Evolutionary conservation across 2,113 vertebrate genomes (phyloP).

Genomic region (Atherinomorus stipes): DNA sequence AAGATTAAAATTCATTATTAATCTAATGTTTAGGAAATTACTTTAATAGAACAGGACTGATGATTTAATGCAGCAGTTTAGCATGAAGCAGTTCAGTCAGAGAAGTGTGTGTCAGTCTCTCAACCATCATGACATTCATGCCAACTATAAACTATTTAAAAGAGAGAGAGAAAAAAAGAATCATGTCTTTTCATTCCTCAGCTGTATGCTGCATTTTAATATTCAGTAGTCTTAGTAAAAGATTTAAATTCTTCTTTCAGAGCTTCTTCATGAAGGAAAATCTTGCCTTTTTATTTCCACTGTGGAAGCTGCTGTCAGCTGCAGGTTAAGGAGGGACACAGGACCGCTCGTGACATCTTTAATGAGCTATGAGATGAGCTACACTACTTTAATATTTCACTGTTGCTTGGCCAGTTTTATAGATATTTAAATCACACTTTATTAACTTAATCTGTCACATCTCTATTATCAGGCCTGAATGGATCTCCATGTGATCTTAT

Average conservation of each 20-base stretch:
- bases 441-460: not conserved
- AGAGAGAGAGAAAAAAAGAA: too few species aligned
- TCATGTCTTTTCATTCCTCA: not conserved
- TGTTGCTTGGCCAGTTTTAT: constrained; percentile 31
- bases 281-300: constrained; percentile 7
- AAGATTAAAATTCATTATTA: not conserved
- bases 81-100: not conserved
- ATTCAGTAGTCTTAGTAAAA: constrained; percentile 10
- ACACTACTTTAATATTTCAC: constrained; percentile 38
- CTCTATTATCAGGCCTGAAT: too few species aligned
- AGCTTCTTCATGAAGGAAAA: constrained; percentile 24
- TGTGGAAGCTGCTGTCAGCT: constrained; percentile 30
- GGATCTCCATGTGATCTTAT: not conserved
- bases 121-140: too few species aligned
- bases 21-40: not conserved
- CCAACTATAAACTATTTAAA: too few species aligned
- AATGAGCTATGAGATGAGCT: constrained; percentile 56
- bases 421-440: constrained; percentile 19
- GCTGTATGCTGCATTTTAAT: not conserved
- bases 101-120: too few species aligned
- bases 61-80: too few species aligned
- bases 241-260: constrained; percentile 16
- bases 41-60: too few species aligned
- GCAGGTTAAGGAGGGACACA: constrained; percentile 16
- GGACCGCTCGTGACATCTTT: constrained; percentile 35